Evolutionary conservation across 2,888 invertebrate genomes (phyloP).

Genomic region (Stratiomys singularior): DNA sequence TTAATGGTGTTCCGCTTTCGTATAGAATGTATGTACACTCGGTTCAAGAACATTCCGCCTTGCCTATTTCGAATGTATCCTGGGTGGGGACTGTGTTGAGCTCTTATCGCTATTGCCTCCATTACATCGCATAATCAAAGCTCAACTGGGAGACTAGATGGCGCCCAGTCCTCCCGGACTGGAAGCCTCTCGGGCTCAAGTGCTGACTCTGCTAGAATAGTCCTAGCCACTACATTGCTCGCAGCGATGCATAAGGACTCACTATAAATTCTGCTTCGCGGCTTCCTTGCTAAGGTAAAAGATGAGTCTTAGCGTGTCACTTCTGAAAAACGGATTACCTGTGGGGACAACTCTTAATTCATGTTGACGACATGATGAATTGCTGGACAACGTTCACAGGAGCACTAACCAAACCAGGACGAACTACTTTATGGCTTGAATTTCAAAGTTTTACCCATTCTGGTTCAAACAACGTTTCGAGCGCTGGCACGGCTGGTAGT

Average conservation of each 20-base stretch:
- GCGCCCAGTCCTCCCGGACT: conserved; percentile 27
- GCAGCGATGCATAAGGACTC: not conserved
- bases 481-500: not conserved
- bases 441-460: not conserved
- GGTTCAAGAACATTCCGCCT: conserved; percentile 4
- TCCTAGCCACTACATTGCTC: not conserved
- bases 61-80: conserved; percentile 28
- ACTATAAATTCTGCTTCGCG: not conserved
- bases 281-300: not conserved
- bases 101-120: conserved; percentile 26
- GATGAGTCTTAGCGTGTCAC: not conserved
- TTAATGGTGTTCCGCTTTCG: conserved; percentile 44
- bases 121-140: conserved; percentile 27
- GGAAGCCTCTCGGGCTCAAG: conserved; percentile 4
- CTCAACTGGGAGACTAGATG: conserved; percentile 18
- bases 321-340: not conserved
- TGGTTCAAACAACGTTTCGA: no score
- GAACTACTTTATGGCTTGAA: not conserved
- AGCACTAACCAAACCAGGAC: no score
- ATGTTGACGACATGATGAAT: not conserved
- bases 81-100: conserved; percentile 29
- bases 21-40: not conserved
- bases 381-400: not conserved
- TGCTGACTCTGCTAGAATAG: not conserved
- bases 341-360: not conserved